phyloP scores from a whole-genome alignment of 2,113 vertebrate genomes.

The Cisticola juncidis region DNA sequence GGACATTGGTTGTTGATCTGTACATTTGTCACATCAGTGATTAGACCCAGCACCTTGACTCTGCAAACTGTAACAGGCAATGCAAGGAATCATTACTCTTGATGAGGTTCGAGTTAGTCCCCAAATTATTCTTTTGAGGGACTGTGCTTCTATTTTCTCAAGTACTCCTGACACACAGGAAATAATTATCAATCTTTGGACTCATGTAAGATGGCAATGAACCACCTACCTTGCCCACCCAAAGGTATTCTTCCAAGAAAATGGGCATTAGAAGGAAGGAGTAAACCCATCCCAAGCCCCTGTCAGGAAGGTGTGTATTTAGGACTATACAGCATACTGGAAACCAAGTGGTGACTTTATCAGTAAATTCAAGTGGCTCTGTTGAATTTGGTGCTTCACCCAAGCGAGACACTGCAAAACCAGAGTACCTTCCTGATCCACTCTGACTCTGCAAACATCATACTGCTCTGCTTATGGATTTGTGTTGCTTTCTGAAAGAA shows the following conservation, averaged over 20 bases:
- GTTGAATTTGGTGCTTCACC: not conserved
- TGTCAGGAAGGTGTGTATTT: not conserved
- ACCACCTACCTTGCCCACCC: not conserved
- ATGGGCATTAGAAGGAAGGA: not conserved
- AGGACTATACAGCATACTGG: not conserved
- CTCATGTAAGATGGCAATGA: accelerated
- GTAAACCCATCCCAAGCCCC: not conserved
- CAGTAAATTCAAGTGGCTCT: not conserved
- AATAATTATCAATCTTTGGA: accelerated
- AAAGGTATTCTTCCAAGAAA: not conserved
- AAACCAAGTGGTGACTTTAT: not conserved
- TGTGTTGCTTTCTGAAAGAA: not conserved
- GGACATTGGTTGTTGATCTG: accelerated
- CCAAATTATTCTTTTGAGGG: not conserved
- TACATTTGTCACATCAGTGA: not conserved
- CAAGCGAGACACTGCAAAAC: not conserved
- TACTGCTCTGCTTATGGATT: not conserved
- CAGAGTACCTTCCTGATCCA: not conserved
- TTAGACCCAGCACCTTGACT: not conserved
- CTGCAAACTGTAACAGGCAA: not conserved
- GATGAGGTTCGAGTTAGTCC: not conserved
- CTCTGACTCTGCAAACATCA: not conserved
- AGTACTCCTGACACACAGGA: not conserved
- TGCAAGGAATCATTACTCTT: not conserved
- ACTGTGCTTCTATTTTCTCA: not conserved